Evolutionary conservation across 2,797 vertebrate genomes (phyloP).

Genomic region (Pangasius macronema): DNA sequence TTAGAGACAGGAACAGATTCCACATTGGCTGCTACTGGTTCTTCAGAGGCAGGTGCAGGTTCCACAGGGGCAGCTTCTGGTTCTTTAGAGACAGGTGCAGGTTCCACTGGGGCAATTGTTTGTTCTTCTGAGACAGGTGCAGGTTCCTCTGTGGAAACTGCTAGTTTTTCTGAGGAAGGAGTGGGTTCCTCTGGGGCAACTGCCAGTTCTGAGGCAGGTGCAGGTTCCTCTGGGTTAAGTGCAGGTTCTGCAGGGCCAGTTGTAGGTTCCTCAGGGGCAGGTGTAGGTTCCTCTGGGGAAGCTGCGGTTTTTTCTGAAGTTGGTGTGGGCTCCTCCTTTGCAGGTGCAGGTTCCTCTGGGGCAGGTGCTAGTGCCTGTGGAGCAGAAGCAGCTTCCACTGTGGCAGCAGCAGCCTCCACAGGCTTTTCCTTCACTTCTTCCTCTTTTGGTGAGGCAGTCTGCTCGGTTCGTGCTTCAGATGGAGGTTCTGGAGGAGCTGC

Average conservation of each 20-base stretch:
- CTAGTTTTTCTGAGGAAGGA: conserved; percentile 34
- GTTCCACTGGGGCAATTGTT: background rate
- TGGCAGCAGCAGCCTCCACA: background rate
- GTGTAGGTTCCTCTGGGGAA: background rate
- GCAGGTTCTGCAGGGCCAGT: conserved; percentile 41
- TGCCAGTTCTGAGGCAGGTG: conserved; percentile 44
- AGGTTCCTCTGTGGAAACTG: conserved; percentile 33
- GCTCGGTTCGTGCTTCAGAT: conserved; percentile 20
- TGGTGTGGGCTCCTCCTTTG: background rate
- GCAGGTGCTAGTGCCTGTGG: conserved; percentile 11
- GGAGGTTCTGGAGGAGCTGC: conserved; percentile 39
- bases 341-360: background rate
- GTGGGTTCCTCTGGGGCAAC: conserved; percentile 25
- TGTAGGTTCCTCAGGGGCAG: conserved; percentile 35
- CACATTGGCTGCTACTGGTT: conserved; percentile 35
- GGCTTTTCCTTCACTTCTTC: conserved; percentile 11
- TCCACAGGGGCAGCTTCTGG: conserved; percentile 41
- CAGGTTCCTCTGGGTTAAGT: conserved; percentile 16
- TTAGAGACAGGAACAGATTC: conserved; percentile 41
- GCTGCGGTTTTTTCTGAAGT: conserved; percentile 51
- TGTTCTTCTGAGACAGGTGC: conserved; percentile 43
- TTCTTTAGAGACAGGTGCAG: conserved; percentile 20
- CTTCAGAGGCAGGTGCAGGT: conserved; percentile 37
- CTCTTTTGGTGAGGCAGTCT: conserved; percentile 17
- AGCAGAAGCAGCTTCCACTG: conserved; percentile 23